Evolutionary conservation across 2,797 vertebrate species (phyloP).

Genomic region (Aldrovandia affinis): DNA sequence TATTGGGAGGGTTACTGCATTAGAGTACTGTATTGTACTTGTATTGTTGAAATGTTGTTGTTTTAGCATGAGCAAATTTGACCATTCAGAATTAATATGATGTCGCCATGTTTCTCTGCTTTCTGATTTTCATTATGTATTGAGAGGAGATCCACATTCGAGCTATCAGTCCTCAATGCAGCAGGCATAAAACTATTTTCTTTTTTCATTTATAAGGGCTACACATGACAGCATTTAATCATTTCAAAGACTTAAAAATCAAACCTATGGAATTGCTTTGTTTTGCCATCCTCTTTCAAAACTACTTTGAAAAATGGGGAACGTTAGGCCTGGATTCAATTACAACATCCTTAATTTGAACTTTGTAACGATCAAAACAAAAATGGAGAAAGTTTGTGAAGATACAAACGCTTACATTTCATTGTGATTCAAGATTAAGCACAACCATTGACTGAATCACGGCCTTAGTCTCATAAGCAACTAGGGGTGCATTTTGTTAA

Average conservation of each 20-base stretch:
- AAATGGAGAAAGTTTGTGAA: no score
- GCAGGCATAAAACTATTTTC: background rate
- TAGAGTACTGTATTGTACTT: background rate
- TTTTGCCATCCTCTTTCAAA: conserved; percentile 5
- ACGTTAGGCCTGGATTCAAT: no score
- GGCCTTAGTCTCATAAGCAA: background rate
- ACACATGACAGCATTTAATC: conserved; percentile 21
- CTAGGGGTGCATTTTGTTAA: background rate
- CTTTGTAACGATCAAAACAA: no score
- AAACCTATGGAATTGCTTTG: background rate
- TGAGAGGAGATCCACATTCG: conserved; percentile 3
- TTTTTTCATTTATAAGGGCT: conserved; percentile 18
- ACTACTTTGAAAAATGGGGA: background rate
- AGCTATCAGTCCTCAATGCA: background rate
- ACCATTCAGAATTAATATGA: background rate
- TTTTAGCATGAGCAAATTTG: conserved; percentile 3
- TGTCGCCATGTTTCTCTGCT: conserved; percentile 8
- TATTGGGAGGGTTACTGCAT: no score
- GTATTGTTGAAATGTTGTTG: background rate
- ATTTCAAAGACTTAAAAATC: conserved; percentile 16
- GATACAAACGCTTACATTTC: background rate
- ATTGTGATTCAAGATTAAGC: background rate
- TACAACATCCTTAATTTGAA: no score
- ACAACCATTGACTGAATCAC: background rate
- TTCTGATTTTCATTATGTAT: conserved; percentile 4